Base-by-base conservation (phyloP, 2,888 invertebrate genomes). In the Neria commutata region DNA sequence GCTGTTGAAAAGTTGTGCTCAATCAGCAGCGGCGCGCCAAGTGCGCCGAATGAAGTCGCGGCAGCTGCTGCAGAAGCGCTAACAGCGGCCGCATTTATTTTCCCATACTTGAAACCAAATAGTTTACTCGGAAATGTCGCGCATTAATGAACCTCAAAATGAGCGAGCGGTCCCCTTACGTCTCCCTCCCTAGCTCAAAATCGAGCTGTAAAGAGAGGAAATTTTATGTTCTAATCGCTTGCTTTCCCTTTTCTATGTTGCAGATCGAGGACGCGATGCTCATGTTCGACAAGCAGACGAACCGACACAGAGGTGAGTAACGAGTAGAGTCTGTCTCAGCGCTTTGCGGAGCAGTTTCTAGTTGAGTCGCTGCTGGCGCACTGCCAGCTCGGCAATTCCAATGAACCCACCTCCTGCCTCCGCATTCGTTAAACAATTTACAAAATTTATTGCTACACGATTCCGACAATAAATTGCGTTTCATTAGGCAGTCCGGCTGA, bases 201-300 rank as follows among this genome's bases (percentile, higher is more conserved):
- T 10, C 37, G 24, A 23, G n/a, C n/a, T n/a, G n/a, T n/a, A n/a
- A n/a, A n/a, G n/a, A n/a, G n/a, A n/a, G n/a, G n/a, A 56, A 51
- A 45, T 11, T 21, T 49, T 60, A 60, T 54, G 46, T 40, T 42
- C 42, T 21, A 23, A 17, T 49, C n/a, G 29, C 29, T 8, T 11
- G 29, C 29, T 29, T 29, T 29, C 11, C 29, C 11, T 11, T 11
- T 29, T 42, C 42, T 34, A 37, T 57, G 24, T 93, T 94, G 65
- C 92, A 97, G 96, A 96, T 98, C 83, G 97, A 98, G 85, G 98
- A 98, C 84, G 98, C 98, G 77, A 99, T 99, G 98, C 89, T 99
- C 83, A 99, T 99, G 99, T 99, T 98, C 86, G 99, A 99, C 86
- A 99, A 99, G 89, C 96, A 98, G 84, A 99, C 99, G 82, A 98